Conservation (phyloP, 2,113 vertebrate genomes). For the Sceloporus tristichus region DNA sequence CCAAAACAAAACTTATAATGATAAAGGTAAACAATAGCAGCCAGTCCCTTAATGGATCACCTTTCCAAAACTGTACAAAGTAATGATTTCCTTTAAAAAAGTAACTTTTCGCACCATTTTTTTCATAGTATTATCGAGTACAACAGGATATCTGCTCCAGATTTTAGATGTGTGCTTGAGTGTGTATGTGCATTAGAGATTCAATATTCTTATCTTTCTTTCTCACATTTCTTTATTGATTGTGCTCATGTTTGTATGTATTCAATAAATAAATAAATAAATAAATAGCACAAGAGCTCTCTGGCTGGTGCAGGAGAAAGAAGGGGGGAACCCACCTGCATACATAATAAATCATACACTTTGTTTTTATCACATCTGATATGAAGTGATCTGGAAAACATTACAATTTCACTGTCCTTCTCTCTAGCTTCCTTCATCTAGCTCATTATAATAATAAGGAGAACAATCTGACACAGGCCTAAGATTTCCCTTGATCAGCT, state of each 20-base stretch:
- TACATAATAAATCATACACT: neutral
- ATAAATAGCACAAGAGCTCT: neutral
- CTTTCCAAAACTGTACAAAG: too few relatives aligned
- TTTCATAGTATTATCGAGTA: neutral
- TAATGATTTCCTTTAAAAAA: too few relatives aligned
- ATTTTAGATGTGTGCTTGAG: neutral
- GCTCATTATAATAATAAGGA: slow-evolving; percentile 2
- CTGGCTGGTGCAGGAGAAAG: neutral
- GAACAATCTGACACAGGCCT: neutral
- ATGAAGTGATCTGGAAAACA: slow-evolving; percentile 10
- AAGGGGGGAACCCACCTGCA: neutral
- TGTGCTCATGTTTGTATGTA: neutral
- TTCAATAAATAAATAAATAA: neutral
- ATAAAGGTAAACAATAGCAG: too few relatives aligned
- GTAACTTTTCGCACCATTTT: too few relatives aligned
- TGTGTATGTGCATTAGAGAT: neutral
- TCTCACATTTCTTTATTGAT: neutral
- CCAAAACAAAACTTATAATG: too few relatives aligned
- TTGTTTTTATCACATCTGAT: neutral
- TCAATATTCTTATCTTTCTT: neutral
- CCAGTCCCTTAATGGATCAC: too few relatives aligned
- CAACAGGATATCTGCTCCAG: neutral
- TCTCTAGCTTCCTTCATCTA: slow-evolving; percentile 13
- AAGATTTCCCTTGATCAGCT: slow-evolving; percentile 31
- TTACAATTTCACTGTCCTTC: neutral